Conservation (phyloP, 2,888 invertebrate species). For the Catocala fraxini region DNA sequence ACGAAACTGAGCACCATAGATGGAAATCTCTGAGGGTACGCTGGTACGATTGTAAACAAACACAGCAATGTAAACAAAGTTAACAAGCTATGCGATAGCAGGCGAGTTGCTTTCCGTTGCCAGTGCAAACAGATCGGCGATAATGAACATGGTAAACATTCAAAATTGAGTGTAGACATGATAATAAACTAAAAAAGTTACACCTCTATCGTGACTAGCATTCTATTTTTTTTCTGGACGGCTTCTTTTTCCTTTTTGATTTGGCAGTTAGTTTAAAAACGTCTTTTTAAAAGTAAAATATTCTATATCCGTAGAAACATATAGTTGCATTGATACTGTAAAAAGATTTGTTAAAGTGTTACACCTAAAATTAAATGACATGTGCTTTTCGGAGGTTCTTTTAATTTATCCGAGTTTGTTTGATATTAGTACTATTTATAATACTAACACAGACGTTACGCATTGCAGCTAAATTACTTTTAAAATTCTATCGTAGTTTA, state of each 20-base stretch:
- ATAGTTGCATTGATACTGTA: no score
- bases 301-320: no score
- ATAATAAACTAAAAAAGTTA: constrained; percentile 39
- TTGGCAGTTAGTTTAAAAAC: no score
- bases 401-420: no score
- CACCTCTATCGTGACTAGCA: constrained; percentile 1
- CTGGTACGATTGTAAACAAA: constrained; percentile 56
- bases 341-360: no score
- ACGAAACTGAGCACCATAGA: constrained; percentile 36
- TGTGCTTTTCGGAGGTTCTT: no score
- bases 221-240: constrained; percentile 2
- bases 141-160: constrained; percentile 63
- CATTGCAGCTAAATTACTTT: no score
- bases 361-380: no score
- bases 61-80: constrained; percentile 49
- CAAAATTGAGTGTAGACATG: constrained; percentile 53
- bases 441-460: no score
- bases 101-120: constrained; percentile 54
- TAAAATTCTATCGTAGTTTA: no score
- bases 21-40: constrained; percentile 49
- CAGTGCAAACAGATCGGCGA: constrained; percentile 62
- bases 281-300: no score
- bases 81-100: constrained; percentile 54
- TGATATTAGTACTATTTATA: no score
- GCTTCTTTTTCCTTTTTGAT: not conserved